A percentile compares a stretch with the other conserved stretches of the same genome.
phyloP scores from a whole-genome alignment of 2,113 vertebrate species.

The Psittacula cyanocephala region DNA sequence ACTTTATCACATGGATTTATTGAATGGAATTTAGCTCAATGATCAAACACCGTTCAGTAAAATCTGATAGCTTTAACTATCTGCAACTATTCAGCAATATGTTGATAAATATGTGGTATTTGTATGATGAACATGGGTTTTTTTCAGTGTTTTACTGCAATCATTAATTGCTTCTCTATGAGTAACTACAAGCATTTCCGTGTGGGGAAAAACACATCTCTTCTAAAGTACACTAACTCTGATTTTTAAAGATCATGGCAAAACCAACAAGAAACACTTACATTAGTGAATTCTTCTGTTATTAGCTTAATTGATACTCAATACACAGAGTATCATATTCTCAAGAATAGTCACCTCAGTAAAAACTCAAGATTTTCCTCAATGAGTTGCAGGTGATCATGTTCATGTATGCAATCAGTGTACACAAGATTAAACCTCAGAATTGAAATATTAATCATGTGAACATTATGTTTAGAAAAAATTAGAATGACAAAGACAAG shows the following conservation, averaged over 20 bases:
- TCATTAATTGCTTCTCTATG: neutral
- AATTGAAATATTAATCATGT: neutral
- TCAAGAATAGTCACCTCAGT: neutral
- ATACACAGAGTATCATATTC: neutral
- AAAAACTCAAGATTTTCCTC: neutral
- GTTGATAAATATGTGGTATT: neutral
- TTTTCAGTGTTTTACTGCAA: neutral
- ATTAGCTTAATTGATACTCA: neutral
- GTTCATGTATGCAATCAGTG: neutral
- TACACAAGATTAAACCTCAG: neutral
- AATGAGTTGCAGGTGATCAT: neutral
- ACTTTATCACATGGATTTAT: neutral
- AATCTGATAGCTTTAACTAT: neutral
- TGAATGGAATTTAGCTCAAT: neutral
- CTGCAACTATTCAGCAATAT: neutral
- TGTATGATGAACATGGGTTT: fast-evolving
- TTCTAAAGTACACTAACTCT: neutral
- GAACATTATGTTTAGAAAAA: neutral
- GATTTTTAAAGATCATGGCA: neutral
- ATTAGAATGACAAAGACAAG: neutral
- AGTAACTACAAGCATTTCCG: neutral
- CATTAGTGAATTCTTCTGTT: neutral
- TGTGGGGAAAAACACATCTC: neutral
- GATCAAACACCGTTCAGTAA: neutral
- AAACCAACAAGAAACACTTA: neutral